These are phyloP conservation scores for Carassius gibelio DNA, from an alignment of 2,113 vertebrate genomes.

Conservation along the genomic window DNA sequence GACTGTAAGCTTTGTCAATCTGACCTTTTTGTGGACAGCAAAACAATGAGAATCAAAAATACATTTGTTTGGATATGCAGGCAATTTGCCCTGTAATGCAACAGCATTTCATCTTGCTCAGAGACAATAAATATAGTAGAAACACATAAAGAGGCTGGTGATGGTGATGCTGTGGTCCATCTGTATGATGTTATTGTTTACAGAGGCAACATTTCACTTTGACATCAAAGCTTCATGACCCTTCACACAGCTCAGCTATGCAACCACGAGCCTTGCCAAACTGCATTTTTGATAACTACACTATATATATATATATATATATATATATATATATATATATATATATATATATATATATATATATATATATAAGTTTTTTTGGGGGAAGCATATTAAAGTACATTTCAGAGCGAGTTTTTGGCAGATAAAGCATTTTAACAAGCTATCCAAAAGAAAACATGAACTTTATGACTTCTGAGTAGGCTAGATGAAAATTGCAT, in stretches of 20 bases:
- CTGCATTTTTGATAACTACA: background rate
- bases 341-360: too few relatives aligned
- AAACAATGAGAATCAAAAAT: constrained; percentile 61
- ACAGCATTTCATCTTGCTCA: background rate
- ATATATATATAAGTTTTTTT: background rate
- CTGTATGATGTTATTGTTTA: constrained; percentile 71
- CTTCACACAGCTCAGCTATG: constrained; percentile 26
- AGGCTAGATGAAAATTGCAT: background rate
- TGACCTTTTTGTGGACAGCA: constrained; percentile 13
- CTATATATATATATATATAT: too few relatives aligned
- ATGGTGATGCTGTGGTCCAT: constrained; percentile 65
- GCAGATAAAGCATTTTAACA: background rate
- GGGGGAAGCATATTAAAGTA: background rate
- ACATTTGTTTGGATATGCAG: constrained; percentile 57
- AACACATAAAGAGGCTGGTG: background rate
- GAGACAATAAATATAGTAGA: background rate
- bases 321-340: too few relatives aligned
- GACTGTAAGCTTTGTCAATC: constrained; percentile 35
- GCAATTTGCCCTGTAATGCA: background rate
- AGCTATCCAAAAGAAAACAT: background rate
- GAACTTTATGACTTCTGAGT: background rate
- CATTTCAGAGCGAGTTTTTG: background rate
- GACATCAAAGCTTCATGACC: constrained; percentile 73
- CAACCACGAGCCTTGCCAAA: background rate
- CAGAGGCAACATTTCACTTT: constrained; percentile 63